Evolutionary conservation across 2,888 invertebrate genomes (phyloP), one percentile per base, ranked within the genome.

Genomic region (Lingula anatina): DNA sequence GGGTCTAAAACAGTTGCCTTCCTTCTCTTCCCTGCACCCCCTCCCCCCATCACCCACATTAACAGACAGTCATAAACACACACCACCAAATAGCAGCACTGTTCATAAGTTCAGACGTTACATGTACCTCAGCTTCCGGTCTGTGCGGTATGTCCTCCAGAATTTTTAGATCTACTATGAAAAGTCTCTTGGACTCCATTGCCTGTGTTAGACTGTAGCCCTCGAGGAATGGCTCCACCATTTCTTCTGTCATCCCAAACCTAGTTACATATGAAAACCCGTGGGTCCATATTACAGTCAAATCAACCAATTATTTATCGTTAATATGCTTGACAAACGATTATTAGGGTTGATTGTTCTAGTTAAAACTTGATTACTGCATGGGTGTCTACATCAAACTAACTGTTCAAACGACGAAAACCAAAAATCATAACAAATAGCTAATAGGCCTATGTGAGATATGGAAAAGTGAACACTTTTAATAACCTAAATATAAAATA

Each of bases 121-220:
- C 5, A 44, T 64, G 51, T 55, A 76, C 75, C 57, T 55, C 50
- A 31, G 57, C 48, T 36, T 60, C 59, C n/a, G 70, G 65, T 45
- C 61, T 66, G 49, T 65, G 65, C 7, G 52, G 49, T 5, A 76
- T 53, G 24, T 62, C 64, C 26, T 71, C 62, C 42, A 76, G 59
- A 26, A 75, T 65, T 38, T 65, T 61, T 38, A 73, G 55, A 55
- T 78, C 76, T 5, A 72, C 65, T 3, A 73, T 61, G 59, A 75
- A 78, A 18, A 78, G 56, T 44, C 69, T 62, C 25, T 73, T 73
- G 1, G 61, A 59, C 46, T 63, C 58, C 5, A 78, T 52, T 38
- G 76, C 69, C 37, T 73, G 64, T 20, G 69, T 53, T 41, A 68
- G 44, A 3, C 56, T 59, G 60, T 62, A 62, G 9, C 68, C 73